Conservation (phyloP, 64 coral and sea anemone genomes). For the Actinia equina region DNA sequence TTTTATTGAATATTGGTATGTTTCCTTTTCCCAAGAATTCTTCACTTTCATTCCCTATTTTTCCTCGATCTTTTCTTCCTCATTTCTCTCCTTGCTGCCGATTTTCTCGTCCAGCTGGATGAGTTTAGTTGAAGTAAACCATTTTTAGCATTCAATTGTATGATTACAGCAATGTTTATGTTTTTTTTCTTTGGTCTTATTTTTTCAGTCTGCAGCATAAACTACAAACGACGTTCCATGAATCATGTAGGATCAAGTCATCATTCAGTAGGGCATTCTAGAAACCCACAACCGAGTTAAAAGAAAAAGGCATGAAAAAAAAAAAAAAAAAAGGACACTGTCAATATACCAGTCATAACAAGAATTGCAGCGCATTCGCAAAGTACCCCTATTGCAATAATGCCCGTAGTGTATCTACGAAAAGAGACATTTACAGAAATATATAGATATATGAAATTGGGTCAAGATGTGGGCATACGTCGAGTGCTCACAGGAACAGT, state of each 20-base stretch:
- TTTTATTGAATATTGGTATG: too few species aligned
- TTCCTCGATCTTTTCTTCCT: too few species aligned
- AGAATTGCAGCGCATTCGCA: background rate
- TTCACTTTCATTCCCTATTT: too few species aligned
- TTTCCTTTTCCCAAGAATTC: too few species aligned
- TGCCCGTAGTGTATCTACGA: background rate
- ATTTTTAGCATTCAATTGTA: background rate
- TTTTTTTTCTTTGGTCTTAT: background rate
- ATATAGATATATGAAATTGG: background rate
- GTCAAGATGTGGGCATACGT: background rate
- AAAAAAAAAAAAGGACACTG: background rate
- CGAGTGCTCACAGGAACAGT: background rate
- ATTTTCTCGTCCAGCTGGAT: too few species aligned
- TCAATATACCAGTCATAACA: background rate
- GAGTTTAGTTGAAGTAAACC: too few species aligned
- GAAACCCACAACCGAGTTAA: background rate
- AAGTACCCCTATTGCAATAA: background rate
- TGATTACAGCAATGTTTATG: background rate
- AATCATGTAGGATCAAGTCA: background rate
- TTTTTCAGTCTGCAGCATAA: constrained; percentile 32
- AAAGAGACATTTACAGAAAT: background rate
- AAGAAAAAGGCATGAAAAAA: background rate
- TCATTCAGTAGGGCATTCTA: background rate
- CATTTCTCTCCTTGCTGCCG: too few species aligned
- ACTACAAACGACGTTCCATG: background rate